Conservation (phyloP, 2,888 invertebrate genomes). For the Priocnemis perturbator region DNA sequence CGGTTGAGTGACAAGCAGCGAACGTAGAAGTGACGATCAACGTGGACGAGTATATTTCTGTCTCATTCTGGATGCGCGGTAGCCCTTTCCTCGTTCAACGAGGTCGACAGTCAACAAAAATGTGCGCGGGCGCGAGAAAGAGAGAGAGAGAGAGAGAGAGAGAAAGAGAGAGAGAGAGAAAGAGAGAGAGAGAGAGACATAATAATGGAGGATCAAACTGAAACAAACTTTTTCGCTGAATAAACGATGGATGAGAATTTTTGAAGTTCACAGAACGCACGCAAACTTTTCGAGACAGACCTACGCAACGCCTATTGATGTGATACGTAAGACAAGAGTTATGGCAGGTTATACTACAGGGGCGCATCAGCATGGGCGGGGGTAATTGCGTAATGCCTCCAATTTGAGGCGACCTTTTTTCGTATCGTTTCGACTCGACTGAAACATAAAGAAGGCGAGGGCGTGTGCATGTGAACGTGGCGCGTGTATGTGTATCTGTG, state of each 20-base stretch:
- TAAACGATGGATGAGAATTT: neutral
- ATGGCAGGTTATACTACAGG: slow-evolving; percentile 47
- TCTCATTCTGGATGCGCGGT: slow-evolving; percentile 22
- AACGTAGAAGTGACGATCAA: slow-evolving; percentile 18
- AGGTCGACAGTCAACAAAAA: neutral
- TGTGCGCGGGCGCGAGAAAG: too few species aligned
- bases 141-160: too few species aligned
- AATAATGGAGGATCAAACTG: neutral
- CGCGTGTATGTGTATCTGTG: too few species aligned
- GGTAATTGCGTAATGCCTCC: slow-evolving; percentile 65
- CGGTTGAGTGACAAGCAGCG: slow-evolving; percentile 17
- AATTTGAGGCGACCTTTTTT: slow-evolving; percentile 58
- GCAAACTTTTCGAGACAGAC: neutral
- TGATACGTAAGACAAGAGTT: slow-evolving; percentile 38
- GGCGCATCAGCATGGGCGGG: slow-evolving; percentile 22
- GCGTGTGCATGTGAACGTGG: slow-evolving; percentile 15
- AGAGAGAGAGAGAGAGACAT: neutral
- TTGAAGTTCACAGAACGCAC: too few species aligned
- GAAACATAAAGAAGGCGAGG: slow-evolving; percentile 16
- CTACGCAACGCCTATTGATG: slow-evolving; percentile 49
- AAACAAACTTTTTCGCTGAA: neutral
- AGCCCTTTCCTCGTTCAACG: neutral
- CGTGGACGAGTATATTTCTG: slow-evolving; percentile 34
- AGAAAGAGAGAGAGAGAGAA: too few species aligned
- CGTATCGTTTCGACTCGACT: slow-evolving; percentile 18